A percentile compares a stretch with the other conserved stretches of the same genome.
These are phyloP conservation scores for Acinonyx jubatus DNA, from an alignment of 2,113 vertebrate species.

Conservation along the genomic window DNA sequence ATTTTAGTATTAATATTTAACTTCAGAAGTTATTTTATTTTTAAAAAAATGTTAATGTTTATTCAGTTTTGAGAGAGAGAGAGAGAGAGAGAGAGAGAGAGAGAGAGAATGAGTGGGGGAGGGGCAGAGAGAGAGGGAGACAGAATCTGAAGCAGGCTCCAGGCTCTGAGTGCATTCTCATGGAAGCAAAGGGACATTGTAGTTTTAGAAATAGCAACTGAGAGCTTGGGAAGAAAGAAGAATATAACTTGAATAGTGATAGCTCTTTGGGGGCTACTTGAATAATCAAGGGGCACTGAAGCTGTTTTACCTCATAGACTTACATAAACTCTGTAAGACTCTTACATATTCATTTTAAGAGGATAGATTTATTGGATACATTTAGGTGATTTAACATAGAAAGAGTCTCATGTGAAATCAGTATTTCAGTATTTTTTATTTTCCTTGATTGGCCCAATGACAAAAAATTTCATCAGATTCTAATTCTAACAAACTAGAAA, in stretches of 20 bases:
- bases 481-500: conserved; percentile 17
- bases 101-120: no score
- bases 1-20: conserved; percentile 4
- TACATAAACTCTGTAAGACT: conserved; percentile 24
- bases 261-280: not conserved
- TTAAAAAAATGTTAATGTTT: not conserved
- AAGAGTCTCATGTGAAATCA: conserved; percentile 31
- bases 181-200: not conserved
- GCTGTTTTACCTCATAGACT: not conserved
- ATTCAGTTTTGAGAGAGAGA: no score
- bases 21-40: not conserved
- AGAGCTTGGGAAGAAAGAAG: not conserved
- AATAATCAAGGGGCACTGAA: conserved; percentile 7
- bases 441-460: not conserved
- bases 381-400: conserved; percentile 46
- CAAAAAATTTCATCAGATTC: conserved; percentile 41
- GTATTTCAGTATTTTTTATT: conserved; percentile 47
- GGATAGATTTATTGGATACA: conserved; percentile 52
- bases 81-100: no score
- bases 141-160: no score
- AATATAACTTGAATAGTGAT: not conserved
- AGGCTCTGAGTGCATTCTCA: not conserved
- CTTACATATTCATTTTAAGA: conserved; percentile 44
- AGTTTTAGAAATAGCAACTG: not conserved
- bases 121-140: no score